Percentiles rank a stretch among this genome's conserved stretches.
phyloP scores from a whole-genome alignment of 53 echinoderm and acorn worm species.

The Henricia sp. region DNA sequence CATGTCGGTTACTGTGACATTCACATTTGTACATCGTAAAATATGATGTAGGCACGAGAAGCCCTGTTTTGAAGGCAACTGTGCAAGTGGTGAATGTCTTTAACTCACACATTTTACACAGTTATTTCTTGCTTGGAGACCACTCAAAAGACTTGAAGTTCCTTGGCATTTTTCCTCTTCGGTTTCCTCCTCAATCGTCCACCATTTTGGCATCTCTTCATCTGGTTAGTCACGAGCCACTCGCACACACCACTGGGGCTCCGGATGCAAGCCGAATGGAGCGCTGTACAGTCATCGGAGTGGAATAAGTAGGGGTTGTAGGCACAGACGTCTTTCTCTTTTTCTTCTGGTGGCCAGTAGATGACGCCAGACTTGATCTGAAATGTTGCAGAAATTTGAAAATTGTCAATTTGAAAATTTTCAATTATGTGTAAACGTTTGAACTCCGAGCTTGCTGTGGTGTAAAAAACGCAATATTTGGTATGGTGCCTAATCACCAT shows the following conservation, averaged over 20 bases:
- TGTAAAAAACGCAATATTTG: no score
- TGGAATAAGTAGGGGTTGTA: conserved; percentile 83
- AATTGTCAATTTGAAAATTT: no score
- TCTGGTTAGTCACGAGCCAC: conserved; percentile 75
- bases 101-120: no score
- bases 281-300: conserved; percentile 84
- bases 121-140: neutral
- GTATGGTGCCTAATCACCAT: no score
- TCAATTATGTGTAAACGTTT: no score
- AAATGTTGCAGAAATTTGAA: neutral
- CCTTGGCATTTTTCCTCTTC: neutral
- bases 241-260: conserved; percentile 81
- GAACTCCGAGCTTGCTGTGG: no score
- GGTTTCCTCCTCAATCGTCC: neutral
- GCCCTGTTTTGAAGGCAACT: no score
- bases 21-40: no score
- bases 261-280: conserved; percentile 80
- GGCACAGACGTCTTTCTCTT: conserved; percentile 83
- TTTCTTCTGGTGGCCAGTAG: conserved; percentile 81
- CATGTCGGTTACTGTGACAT: no score
- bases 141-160: neutral
- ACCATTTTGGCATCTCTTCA: conserved; percentile 67
- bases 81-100: no score
- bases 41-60: no score
- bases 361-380: conserved; percentile 85